Evolutionary conservation across 2,113 vertebrate genomes (phyloP).

Genomic region (Chlorodrepanis virens): DNA sequence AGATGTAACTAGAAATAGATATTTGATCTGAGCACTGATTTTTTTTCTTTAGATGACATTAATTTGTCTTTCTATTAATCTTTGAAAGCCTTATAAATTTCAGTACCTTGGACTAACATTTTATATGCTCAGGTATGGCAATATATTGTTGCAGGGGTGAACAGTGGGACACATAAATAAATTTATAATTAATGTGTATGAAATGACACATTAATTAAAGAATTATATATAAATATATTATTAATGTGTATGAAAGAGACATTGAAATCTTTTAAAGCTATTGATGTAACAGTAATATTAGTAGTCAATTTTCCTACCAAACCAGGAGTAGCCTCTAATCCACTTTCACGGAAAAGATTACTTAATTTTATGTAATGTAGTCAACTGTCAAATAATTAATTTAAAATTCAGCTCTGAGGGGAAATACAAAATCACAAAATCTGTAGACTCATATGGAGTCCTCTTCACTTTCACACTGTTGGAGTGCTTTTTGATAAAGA

Average conservation of each 20-base stretch:
- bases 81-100: background rate
- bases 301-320: background rate
- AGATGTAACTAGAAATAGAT: background rate
- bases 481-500: slow-evolving; percentile 19
- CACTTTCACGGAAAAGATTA: background rate
- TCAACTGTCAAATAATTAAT: background rate
- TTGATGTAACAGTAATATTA: background rate
- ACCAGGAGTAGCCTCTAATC: background rate
- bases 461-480: background rate
- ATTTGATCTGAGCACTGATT: background rate
- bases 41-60: background rate
- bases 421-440: background rate
- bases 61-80: background rate
- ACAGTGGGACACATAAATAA: background rate
- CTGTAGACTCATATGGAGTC: background rate
- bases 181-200: background rate
- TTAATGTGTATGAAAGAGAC: background rate
- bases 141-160: background rate
- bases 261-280: background rate
- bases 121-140: background rate
- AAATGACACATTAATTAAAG: too few relatives aligned
- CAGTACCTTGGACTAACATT: background rate
- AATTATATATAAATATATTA: too few relatives aligned
- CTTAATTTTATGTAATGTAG: background rate
- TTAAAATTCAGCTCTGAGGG: slow-evolving; percentile 1